Percentiles rank a stretch among this genome's conserved stretches.
These are phyloP conservation scores for Patella pellucida DNA, from an alignment of 2,888 invertebrate genomes.

Conservation along the genomic window DNA sequence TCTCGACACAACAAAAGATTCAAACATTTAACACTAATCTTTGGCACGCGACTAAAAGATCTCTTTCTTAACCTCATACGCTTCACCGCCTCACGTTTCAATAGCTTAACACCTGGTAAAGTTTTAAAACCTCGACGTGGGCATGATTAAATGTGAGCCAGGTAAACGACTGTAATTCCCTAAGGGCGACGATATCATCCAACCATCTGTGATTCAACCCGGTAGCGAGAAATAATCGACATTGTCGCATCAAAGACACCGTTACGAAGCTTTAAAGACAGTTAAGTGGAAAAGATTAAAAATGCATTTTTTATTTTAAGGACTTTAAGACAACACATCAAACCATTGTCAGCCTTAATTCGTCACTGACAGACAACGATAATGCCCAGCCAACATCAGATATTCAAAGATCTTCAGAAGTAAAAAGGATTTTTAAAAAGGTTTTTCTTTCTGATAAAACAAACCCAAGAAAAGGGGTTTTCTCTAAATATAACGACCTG, in stretches of 20 bases:
- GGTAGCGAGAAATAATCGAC: not conserved
- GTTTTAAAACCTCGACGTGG: not conserved
- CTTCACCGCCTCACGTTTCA: not conserved
- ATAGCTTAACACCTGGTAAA: not conserved
- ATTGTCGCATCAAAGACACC: not conserved
- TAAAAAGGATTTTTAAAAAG: no score
- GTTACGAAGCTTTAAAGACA: slow-evolving; percentile 6
- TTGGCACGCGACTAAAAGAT: slow-evolving; percentile 8
- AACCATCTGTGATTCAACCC: slow-evolving; percentile 7
- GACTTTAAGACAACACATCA: no score
- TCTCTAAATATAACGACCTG: no score
- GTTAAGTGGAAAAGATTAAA: slow-evolving; percentile 7
- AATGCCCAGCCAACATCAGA: no score
- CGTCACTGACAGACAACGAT: no score
- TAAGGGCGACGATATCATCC: not conserved
- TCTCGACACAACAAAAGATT: no score
- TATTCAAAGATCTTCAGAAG: no score
- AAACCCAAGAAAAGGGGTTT: no score
- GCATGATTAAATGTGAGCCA: not conserved
- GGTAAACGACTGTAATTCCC: not conserved
- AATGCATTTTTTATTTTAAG: slow-evolving; percentile 3
- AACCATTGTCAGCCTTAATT: no score
- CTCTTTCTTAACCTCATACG: slow-evolving; percentile 4
- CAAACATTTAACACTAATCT: slow-evolving; percentile 4
- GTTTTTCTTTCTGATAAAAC: no score